Percentiles rank a stretch among this genome's conserved stretches.
These are phyloP conservation scores for Psylliodes chrysocephalus DNA, from an alignment of 2,888 invertebrate genomes.

Conservation along the genomic window DNA sequence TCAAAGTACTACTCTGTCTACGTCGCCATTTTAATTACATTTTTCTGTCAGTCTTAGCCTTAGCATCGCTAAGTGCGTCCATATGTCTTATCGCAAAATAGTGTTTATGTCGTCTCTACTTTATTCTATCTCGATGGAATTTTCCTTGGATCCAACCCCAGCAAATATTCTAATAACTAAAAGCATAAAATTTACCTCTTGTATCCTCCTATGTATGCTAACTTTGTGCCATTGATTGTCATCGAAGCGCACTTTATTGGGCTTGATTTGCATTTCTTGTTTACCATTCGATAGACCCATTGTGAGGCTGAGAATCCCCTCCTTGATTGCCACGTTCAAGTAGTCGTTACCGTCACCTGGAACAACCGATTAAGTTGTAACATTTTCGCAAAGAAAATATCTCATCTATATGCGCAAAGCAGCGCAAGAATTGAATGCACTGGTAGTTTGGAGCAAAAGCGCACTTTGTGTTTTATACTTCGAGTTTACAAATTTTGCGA, in stretches of 20 bases:
- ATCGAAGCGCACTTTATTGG: constrained; percentile 89
- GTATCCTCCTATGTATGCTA: constrained; percentile 87
- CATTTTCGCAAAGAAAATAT: not conserved
- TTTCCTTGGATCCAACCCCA: too few relatives aligned
- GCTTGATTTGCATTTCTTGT: constrained; percentile 89
- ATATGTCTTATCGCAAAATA: too few relatives aligned
- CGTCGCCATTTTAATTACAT: too few relatives aligned
- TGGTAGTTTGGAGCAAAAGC: not conserved
- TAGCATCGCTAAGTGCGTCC: too few relatives aligned
- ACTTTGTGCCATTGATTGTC: constrained; percentile 98
- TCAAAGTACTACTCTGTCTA: too few relatives aligned
- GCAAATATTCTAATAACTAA: too few relatives aligned
- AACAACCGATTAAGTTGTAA: constrained; percentile 15
- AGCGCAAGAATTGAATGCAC: not conserved
- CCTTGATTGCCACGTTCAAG: constrained; percentile 86
- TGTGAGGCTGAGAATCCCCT: constrained; percentile 87
- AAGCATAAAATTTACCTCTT: constrained; percentile 80
- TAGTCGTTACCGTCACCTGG: constrained; percentile 91
- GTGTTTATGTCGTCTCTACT: too few relatives aligned
- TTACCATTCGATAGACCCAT: constrained; percentile 92
- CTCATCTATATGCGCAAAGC: not conserved
- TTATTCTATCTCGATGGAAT: too few relatives aligned
- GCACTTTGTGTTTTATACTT: too few relatives aligned
- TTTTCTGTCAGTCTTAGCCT: too few relatives aligned
- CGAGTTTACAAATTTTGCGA: too few relatives aligned